Evolutionary conservation across 2,888 invertebrate genomes (phyloP).

Genomic region (Schizaphis graminum): DNA sequence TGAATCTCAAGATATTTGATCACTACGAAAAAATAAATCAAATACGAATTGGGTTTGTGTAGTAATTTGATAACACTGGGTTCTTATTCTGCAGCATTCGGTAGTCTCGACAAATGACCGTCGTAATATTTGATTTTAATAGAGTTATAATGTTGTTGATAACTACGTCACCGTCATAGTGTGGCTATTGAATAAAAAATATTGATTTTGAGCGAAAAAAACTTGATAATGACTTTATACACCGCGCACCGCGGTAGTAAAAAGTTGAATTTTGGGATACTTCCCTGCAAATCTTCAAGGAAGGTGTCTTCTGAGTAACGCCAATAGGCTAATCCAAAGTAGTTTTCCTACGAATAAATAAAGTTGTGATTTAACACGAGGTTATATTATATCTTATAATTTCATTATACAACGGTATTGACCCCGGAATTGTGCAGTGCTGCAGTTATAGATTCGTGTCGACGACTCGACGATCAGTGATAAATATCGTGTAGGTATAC

Average conservation of each 20-base stretch:
- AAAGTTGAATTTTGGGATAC: not conserved
- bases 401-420: constrained; percentile 22
- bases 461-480: not conserved
- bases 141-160: not conserved
- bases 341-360: not conserved
- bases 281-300: no score
- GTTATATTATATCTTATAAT: not conserved
- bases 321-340: not conserved
- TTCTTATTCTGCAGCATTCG: not conserved
- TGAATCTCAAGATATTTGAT: not conserved
- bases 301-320: not conserved
- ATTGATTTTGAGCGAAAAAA: not conserved
- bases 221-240: not conserved
- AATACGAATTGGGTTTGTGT: not conserved
- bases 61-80: not conserved
- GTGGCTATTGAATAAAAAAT: not conserved
- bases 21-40: not conserved
- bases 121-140: not conserved
- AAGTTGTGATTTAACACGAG: not conserved
- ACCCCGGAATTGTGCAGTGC: not conserved
- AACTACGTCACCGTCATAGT: not conserved
- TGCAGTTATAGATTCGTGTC: constrained; percentile 1
- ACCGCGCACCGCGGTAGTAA: not conserved
- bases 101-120: not conserved
- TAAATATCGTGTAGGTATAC: not conserved